Evolutionary conservation across 2,113 vertebrate genomes (phyloP), one percentile per base, ranked within the genome.

Genomic region (Oncorhynchus tshawytscha): DNA sequence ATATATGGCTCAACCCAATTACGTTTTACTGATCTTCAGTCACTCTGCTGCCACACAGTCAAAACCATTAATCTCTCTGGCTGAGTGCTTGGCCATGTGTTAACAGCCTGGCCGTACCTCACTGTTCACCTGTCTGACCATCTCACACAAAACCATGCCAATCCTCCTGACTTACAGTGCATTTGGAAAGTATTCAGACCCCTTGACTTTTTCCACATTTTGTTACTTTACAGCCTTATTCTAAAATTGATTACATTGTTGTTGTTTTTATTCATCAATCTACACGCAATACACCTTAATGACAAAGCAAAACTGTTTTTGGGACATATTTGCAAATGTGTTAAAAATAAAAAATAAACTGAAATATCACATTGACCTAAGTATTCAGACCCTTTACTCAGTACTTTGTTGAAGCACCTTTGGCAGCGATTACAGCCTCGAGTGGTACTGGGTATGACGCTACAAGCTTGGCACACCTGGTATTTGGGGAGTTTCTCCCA

Each of bases 61-160:
- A 93, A 87, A 90, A 88, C 85, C 91, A 94, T 94, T 93, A 92
- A 94, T 94, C 92, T 94, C 88, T 78, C 87, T 87, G 90, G 87
- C 90, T 91, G 91, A 92, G 88, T 85, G 84, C 84, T 78, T 80
- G 75, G 84, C 88, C 86, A 90, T 87, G 89, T 91, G 90, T 91
- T 92, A 89, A 90, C 88, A 87, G 91, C 89, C 89, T 90, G 88
- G 83, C 80, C 70, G 67, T 74, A 80, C 74, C 76, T 74, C 79
- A 79, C 80, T 73, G 74, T 72, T 66, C 75, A 81, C 72, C 84
- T 84, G 39, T 45, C 9, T 27, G 68, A 78, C 88, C 88, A 84
- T 88, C 80, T 78, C 73, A 79, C 85, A 87, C 80, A 91, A 89
- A 89, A 90, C 90, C 85, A 82, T 87, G 87, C 89, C 90, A 91